Evolutionary conservation across 2,888 invertebrate species (phyloP).

Genomic region (Clanis bilineata): DNA sequence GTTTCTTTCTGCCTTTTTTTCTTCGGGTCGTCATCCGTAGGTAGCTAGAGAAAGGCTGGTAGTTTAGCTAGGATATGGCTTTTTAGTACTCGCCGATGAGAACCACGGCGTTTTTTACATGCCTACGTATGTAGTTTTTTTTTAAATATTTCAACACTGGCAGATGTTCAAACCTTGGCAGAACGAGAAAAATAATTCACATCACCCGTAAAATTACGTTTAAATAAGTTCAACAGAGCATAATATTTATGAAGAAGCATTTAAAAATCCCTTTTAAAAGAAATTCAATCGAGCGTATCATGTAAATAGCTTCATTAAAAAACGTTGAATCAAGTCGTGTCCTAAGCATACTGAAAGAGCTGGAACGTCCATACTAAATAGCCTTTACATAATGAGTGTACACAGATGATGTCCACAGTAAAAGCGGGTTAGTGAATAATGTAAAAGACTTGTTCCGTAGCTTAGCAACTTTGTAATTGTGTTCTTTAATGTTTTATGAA

Average conservation of each 20-base stretch:
- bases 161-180: too few species aligned
- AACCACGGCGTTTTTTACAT: too few species aligned
- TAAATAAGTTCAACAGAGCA: neutral
- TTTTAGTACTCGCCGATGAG: too few species aligned
- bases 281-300: neutral
- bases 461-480: neutral
- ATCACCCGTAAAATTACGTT: neutral
- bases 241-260: neutral
- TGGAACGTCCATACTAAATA: neutral
- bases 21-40: too few species aligned
- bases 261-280: neutral
- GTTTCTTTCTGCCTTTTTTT: too few species aligned
- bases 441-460: neutral
- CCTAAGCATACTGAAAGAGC: neutral
- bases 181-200: too few species aligned
- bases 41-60: too few species aligned
- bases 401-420: neutral
- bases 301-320: neutral
- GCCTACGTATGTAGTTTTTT: too few species aligned
- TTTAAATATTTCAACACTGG: too few species aligned
- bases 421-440: neutral
- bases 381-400: neutral
- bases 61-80: too few species aligned
- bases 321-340: neutral
- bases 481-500: too few species aligned